These are phyloP conservation scores for Archocentrus centrarchus DNA, from an alignment of 2,113 vertebrate genomes.

Conservation along the genomic window DNA sequence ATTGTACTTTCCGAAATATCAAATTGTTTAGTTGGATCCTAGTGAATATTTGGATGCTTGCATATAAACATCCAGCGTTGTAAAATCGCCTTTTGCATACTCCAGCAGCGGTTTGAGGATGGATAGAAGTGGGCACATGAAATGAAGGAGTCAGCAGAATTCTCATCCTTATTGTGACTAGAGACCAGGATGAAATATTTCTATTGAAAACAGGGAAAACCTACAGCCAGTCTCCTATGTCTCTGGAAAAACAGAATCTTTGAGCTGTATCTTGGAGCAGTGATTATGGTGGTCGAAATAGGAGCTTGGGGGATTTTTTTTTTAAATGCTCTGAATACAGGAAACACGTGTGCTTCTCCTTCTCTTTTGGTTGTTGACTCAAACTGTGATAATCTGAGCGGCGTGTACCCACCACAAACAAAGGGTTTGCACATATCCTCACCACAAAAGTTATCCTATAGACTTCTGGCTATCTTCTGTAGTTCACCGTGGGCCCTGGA, in stretches of 20 bases:
- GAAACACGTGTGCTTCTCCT: conserved; percentile 56
- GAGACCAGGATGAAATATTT: conserved; percentile 43
- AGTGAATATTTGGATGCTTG: not conserved
- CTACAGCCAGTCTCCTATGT: conserved; percentile 38
- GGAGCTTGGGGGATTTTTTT: conserved; percentile 60
- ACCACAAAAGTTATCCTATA: conserved; percentile 7
- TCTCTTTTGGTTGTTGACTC: conserved; percentile 44
- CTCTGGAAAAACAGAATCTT: conserved; percentile 56
- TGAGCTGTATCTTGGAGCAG: conserved; percentile 43
- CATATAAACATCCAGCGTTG: conserved; percentile 14
- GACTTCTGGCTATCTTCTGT: not conserved
- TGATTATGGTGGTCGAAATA: conserved; percentile 65
- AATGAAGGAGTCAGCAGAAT: conserved; percentile 62
- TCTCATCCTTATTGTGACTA: conserved; percentile 58
- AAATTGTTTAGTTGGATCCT: conserved; percentile 5
- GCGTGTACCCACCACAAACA: conserved; percentile 44
- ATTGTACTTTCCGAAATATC: not conserved
- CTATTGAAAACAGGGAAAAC: conserved; percentile 59
- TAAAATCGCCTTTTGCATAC: conserved; percentile 10
- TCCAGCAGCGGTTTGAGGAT: conserved; percentile 44
- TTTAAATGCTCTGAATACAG: conserved; percentile 58
- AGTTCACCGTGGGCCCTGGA: no score
- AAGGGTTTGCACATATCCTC: conserved; percentile 24
- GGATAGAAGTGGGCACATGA: conserved; percentile 33
- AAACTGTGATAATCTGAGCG: conserved; percentile 45